Percentiles rank a stretch among this genome's conserved stretches.
Conservation (phyloP, 2,113 vertebrate genomes). For the Ivindomyrus marchei region DNA sequence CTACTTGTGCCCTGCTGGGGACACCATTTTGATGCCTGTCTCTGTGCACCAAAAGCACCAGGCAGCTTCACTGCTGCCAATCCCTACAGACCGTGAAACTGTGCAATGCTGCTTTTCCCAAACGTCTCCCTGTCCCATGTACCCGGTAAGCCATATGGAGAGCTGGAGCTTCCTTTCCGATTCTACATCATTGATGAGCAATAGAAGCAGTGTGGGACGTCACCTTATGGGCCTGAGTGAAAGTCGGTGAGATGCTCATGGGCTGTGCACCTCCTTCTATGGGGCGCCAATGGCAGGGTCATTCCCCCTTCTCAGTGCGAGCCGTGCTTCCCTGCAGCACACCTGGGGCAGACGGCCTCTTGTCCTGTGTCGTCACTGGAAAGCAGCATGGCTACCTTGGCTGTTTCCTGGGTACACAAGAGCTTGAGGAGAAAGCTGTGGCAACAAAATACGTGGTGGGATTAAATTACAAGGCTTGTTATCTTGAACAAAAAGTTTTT, state of each 20-base stretch:
- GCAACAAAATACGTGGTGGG: not conserved
- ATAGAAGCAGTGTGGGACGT: not conserved
- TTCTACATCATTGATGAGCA: not conserved
- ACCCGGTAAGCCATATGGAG: not conserved
- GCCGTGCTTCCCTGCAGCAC: not conserved
- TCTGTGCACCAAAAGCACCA: slow-evolving; percentile 44
- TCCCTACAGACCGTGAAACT: slow-evolving; percentile 23
- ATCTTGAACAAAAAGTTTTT: not conserved
- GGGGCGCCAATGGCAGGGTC: not conserved
- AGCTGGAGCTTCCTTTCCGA: not conserved
- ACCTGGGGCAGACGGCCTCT: not conserved
- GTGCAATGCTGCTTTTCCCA: slow-evolving; percentile 37
- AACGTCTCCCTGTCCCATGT: slow-evolving; percentile 30
- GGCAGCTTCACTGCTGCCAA: slow-evolving; percentile 18
- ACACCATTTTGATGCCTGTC: not conserved
- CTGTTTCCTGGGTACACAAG: not conserved
- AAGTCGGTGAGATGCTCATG: not conserved
- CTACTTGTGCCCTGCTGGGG: not conserved
- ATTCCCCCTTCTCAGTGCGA: too few species aligned
- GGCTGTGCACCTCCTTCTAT: not conserved
- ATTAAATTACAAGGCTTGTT: not conserved
- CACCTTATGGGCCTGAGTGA: not conserved
- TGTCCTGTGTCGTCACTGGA: not conserved
- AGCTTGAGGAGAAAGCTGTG: not conserved
- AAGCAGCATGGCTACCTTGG: not conserved